Conservation (phyloP, 2,797 vertebrate genomes). For the Chelmon rostratus region DNA sequence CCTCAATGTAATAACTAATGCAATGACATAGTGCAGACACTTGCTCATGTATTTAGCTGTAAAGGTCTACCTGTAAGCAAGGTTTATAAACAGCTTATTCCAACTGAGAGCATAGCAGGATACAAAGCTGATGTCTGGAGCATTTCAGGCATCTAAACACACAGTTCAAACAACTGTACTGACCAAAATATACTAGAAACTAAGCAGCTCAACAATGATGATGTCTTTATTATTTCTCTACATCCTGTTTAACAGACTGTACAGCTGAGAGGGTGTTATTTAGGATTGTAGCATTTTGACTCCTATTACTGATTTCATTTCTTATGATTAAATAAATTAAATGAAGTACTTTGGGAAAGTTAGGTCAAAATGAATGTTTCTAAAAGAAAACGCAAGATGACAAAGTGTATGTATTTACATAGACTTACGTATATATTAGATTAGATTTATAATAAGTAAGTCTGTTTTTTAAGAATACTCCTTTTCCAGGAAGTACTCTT, state of each 20-base stretch:
- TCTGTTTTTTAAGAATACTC: too few species aligned
- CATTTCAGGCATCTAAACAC: constrained; percentile 4
- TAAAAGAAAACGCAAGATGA: not conserved
- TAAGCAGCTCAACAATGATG: not conserved
- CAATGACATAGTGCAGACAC: not conserved
- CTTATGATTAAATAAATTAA: not conserved
- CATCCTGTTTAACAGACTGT: not conserved
- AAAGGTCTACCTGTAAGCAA: not conserved
- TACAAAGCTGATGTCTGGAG: not conserved
- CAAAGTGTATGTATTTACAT: too few species aligned
- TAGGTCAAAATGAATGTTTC: not conserved
- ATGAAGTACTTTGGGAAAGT: not conserved
- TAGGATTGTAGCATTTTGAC: not conserved
- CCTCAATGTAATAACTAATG: not conserved
- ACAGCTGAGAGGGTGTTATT: not conserved
- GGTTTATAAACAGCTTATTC: not conserved
- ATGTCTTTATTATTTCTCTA: not conserved
- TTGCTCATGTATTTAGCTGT: not conserved
- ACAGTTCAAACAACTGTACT: not conserved
- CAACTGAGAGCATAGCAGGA: not conserved
- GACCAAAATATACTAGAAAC: not conserved
- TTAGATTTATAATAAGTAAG: not conserved
- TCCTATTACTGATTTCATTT: not conserved
- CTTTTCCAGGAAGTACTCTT: not conserved
- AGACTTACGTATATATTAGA: not conserved